Evolutionary conservation across 2,797 vertebrate species (phyloP).

Genomic region (Sebastes kiyomatsui): DNA sequence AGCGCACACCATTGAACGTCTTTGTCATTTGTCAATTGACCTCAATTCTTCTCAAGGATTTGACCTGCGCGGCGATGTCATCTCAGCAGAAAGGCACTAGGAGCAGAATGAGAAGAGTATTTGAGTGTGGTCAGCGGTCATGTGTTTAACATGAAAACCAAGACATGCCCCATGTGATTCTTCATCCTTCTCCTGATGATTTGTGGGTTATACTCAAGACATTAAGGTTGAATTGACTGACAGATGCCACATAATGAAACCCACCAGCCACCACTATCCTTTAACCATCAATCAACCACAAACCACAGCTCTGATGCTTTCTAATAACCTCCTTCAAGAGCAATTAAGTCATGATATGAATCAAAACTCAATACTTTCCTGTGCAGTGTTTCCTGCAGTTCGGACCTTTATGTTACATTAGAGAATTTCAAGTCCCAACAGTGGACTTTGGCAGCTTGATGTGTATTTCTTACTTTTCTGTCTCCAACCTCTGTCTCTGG

Average conservation of each 20-base stretch:
- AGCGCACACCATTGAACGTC: slow-evolving; percentile 23
- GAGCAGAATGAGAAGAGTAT: background rate
- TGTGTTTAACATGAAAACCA: background rate
- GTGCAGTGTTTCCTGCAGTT: slow-evolving; percentile 32
- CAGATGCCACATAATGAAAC: slow-evolving; percentile 12
- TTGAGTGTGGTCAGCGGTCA: background rate
- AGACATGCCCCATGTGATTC: background rate
- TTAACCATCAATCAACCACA: slow-evolving; percentile 19
- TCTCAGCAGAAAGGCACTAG: slow-evolving; percentile 15
- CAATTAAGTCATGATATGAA: slow-evolving; percentile 32
- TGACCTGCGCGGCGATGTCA: slow-evolving; percentile 26
- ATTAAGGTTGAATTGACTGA: slow-evolving; percentile 20
- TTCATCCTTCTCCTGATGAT: background rate
- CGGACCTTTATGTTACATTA: slow-evolving; percentile 48
- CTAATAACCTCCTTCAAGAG: slow-evolving; percentile 23
- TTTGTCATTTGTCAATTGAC: slow-evolving; percentile 57
- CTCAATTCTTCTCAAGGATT: slow-evolving; percentile 45
- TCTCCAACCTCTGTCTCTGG: slow-evolving; percentile 62
- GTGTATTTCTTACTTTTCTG: slow-evolving; percentile 53
- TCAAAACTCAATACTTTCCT: slow-evolving; percentile 14
- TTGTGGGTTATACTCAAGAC: background rate
- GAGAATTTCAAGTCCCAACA: slow-evolving; percentile 41
- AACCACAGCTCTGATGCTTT: slow-evolving; percentile 4
- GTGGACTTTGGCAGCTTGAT: slow-evolving; percentile 36
- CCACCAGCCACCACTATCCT: background rate